A percentile compares a stretch with the other conserved stretches of the same genome.
These are phyloP conservation scores for Malurus cyaneus DNA, from an alignment of 2,113 vertebrate species.

Conservation along the genomic window DNA sequence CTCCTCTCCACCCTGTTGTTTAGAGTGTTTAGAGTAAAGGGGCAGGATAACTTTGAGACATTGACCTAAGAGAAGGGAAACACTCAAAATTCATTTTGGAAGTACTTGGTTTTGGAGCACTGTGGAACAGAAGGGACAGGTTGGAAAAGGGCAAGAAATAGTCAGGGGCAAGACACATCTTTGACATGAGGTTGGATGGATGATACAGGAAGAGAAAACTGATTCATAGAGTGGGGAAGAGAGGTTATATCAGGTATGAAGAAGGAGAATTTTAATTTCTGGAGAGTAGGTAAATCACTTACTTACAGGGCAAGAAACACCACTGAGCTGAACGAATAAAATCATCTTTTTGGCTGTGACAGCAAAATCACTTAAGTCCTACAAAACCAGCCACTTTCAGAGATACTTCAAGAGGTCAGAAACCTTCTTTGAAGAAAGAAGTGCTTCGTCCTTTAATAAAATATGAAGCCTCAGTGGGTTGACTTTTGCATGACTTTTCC, in stretches of 20 bases:
- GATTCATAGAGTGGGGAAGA: background rate
- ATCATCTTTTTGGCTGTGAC: background rate
- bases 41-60: background rate
- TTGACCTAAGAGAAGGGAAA: background rate
- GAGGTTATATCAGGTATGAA: background rate
- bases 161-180: background rate
- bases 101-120: fast-evolving
- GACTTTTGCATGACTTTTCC: background rate
- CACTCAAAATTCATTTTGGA: background rate
- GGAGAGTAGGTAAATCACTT: background rate
- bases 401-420: background rate
- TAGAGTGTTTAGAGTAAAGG: background rate
- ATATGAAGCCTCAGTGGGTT: background rate
- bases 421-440: background rate
- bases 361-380: background rate
- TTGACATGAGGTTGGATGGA: background rate
- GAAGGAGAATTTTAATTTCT: background rate
- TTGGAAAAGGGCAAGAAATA: background rate
- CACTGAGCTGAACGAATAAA: background rate
- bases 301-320: background rate
- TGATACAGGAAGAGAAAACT: background rate
- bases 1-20: background rate
- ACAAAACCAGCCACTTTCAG: background rate
- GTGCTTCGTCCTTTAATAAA: background rate
- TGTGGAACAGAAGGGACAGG: background rate